Percentiles rank a stretch among this genome's conserved stretches.
These are phyloP conservation scores for Hippolais icterina DNA, from an alignment of 2,113 vertebrate genomes.

Conservation along the genomic window DNA sequence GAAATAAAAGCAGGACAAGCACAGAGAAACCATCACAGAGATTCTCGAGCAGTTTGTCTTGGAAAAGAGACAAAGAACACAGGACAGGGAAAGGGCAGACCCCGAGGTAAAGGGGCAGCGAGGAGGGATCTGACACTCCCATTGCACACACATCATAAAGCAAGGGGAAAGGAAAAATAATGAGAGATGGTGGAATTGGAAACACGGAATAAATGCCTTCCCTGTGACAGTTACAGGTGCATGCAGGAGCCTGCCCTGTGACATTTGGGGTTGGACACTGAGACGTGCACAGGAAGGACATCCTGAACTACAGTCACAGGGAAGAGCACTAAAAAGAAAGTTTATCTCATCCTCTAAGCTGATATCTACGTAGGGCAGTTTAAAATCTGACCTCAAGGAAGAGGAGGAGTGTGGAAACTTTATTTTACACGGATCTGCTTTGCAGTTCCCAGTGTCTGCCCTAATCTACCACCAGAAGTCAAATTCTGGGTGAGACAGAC, in stretches of 20 bases:
- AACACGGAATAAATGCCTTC: neutral
- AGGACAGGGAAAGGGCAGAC: conserved; percentile 36
- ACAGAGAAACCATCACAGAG: neutral
- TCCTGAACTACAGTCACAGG: neutral
- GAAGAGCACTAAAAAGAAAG: neutral
- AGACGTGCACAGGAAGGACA: neutral
- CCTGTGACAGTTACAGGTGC: neutral
- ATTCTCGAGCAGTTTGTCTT: conserved; percentile 19
- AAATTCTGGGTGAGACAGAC: neutral
- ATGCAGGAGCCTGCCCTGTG: neutral
- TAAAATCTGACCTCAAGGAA: neutral
- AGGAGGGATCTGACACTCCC: conserved; percentile 13
- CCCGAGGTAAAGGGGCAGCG: neutral
- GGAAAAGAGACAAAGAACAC: conserved; percentile 38
- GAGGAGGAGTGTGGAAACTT: neutral
- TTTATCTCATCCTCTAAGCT: neutral
- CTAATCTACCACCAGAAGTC: neutral
- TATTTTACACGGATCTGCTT: neutral
- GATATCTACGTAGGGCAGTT: neutral
- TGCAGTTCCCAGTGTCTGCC: neutral
- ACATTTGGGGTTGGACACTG: neutral
- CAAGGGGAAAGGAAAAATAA: neutral
- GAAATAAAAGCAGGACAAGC: conserved; percentile 44
- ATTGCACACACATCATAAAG: conserved; percentile 15
- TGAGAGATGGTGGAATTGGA: neutral